Evolutionary conservation across 2,797 vertebrate species (phyloP).

Genomic region (Gambelia wislizenii): DNA sequence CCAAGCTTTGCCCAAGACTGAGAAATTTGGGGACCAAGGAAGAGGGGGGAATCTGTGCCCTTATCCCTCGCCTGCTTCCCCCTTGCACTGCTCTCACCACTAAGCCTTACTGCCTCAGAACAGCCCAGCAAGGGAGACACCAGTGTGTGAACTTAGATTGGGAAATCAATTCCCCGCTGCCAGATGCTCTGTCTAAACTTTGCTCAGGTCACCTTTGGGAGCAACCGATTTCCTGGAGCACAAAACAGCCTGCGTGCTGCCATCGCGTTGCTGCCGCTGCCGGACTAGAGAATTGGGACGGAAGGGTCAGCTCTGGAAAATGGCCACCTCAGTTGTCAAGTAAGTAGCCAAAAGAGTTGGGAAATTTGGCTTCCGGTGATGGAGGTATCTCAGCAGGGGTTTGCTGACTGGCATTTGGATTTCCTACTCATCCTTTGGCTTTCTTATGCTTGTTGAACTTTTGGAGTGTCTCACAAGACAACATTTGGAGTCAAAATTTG

Average conservation of each 20-base stretch:
- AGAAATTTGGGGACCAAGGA: not conserved
- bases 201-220: not conserved
- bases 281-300: too few species aligned
- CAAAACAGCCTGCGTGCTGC: fast-evolving
- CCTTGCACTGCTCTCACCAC: not conserved
- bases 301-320: not conserved
- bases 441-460: too few species aligned
- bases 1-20: too few species aligned
- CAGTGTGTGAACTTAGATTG: not conserved
- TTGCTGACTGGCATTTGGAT: too few species aligned
- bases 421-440: too few species aligned
- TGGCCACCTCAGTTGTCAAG: conserved; percentile 7
- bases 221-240: too few species aligned
- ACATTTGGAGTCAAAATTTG: too few species aligned
- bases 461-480: too few species aligned
- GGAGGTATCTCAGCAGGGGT: not conserved
- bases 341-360: not conserved
- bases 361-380: too few species aligned
- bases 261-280: not conserved
- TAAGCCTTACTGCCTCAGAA: too few species aligned
- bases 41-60: not conserved
- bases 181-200: not conserved
- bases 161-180: not conserved
- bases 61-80: fast-evolving
- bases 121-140: too few species aligned